These are phyloP conservation scores for Trochalopteron elliotii DNA, from an alignment of 2,113 vertebrate genomes.

Conservation along the genomic window DNA sequence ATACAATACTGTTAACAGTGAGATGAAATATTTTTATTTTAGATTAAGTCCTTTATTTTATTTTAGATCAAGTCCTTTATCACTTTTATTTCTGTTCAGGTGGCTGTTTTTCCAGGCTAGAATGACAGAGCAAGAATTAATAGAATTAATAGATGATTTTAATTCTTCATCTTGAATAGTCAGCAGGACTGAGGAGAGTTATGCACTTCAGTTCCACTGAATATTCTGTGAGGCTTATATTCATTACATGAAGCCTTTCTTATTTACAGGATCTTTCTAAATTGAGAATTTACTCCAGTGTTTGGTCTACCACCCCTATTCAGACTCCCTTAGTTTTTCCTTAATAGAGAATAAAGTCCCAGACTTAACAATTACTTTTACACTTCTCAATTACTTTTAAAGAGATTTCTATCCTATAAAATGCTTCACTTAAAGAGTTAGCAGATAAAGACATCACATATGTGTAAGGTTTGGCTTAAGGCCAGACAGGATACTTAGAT, in stretches of 20 bases:
- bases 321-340: neutral
- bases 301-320: neutral
- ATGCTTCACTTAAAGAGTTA: neutral
- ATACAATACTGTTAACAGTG: neutral
- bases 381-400: neutral
- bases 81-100: neutral
- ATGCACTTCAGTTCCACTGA: neutral
- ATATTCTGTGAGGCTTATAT: neutral
- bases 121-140: neutral
- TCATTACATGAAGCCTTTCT: neutral
- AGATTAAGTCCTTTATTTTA: neutral
- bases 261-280: neutral
- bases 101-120: neutral
- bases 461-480: neutral
- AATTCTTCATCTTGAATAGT: neutral
- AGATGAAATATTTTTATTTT: neutral
- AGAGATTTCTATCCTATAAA: neutral
- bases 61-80: neutral
- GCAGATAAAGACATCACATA: neutral
- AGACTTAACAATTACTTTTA: neutral
- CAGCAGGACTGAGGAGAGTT: neutral
- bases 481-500: neutral
- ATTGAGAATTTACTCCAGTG: neutral
- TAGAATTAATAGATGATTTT: neutral
- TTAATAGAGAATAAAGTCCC: neutral